Evolutionary conservation across 2,113 vertebrate species (phyloP), one percentile per base, ranked within the genome.

Genomic region (Pangasianodon hypophthalmus): DNA sequence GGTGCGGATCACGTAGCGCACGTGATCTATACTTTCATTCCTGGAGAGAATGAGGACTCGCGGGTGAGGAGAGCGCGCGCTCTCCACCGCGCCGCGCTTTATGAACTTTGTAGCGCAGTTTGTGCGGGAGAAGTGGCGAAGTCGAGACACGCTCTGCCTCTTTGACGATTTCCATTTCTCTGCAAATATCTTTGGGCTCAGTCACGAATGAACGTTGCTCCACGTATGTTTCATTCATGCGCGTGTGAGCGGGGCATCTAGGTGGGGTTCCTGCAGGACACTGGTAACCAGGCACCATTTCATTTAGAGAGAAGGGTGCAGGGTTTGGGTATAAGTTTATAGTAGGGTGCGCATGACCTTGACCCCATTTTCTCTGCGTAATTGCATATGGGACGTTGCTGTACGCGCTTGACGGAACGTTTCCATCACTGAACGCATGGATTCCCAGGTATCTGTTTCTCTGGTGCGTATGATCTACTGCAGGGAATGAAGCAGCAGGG

Each of bases 81-180:
- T 79, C 75, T 64, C 2, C 44, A 26, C 82, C 67, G 37, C 54
- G 32, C 16, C 64, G 44, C 11, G 46, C 13, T 86, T 89, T 87
- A 44, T n/a, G 75, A 11, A 69, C 50, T 88, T 94, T 94, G 89
- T 91, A 93, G 87, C 93, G 92, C 64, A 94, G 82, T 90, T 94
- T 94, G 85, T 94, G 92, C 7, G 93, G 93, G 54, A 94, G 62
- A 86, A 91, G 88, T 13, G 86, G 81, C 41, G 86, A 46, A 13
- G 44, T 46, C 7, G 48, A 62, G 1, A 10, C 82, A 21, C 58
- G 71, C 48, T 88, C 50, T 11, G 83, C 11, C 54, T 48, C 56
- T 41, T 88, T 62, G 21, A 11, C 26, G 5, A 26, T 14, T 41
- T 21, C 86, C 19, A n/a, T 52, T 60, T 77, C 41, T 32, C 73